These are phyloP conservation scores for Halictus ligatus DNA, from an alignment of 2,888 invertebrate genomes.

Conservation along the genomic window DNA sequence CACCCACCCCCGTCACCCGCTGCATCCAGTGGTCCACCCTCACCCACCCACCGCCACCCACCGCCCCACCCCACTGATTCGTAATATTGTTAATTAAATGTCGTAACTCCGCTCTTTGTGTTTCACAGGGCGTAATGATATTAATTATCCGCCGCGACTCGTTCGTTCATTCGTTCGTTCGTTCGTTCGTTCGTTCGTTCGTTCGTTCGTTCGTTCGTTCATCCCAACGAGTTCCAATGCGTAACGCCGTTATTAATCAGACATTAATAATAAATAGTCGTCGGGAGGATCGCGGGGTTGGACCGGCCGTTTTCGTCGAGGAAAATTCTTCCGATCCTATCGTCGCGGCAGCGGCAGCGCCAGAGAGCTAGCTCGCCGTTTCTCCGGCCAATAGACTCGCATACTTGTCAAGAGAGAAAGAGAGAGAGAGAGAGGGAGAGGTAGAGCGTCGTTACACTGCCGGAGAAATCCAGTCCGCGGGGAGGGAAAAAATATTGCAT, in stretches of 20 bases:
- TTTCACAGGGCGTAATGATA: slow-evolving; percentile 63
- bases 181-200: slow-evolving; percentile 24
- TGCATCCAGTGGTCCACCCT: background rate
- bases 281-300: background rate
- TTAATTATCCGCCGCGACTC: slow-evolving; percentile 62
- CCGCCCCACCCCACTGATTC: slow-evolving; percentile 43
- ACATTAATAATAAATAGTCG: slow-evolving; percentile 56
- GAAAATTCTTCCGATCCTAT: slow-evolving; percentile 22
- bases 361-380: background rate
- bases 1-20: background rate
- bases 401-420: background rate
- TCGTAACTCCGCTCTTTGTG: slow-evolving; percentile 66
- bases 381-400: slow-evolving; percentile 19
- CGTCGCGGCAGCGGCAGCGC: no score
- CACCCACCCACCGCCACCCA: background rate
- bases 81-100: slow-evolving; percentile 67
- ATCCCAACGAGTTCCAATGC: slow-evolving; percentile 56
- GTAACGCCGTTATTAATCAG: slow-evolving; percentile 60
- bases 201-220: background rate
- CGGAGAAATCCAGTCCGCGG: slow-evolving; percentile 58
- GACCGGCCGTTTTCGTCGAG: background rate
- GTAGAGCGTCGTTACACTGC: slow-evolving; percentile 22
- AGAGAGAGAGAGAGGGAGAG: background rate
- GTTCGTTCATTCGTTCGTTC: slow-evolving; percentile 47
- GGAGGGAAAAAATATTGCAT: slow-evolving; percentile 76